Evolutionary conservation across 2,888 invertebrate genomes (phyloP), one percentile per base, ranked within the genome.

Genomic region (Brachycybe producta): DNA sequence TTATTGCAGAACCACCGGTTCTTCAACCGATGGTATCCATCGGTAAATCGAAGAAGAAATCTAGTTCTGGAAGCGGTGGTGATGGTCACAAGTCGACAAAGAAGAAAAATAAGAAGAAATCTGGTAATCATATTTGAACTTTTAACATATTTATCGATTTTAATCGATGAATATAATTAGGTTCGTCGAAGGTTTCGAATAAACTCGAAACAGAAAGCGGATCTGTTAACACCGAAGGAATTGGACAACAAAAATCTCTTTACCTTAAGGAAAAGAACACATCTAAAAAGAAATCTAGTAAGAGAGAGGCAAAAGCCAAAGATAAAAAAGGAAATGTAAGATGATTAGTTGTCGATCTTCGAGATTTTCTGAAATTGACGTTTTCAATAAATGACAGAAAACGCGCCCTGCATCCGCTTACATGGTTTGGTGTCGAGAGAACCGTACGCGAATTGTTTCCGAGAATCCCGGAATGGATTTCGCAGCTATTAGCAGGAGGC

Each of bases 391-490:
- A 46, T 3, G 51, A 2, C 62, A 73, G 72, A 82, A 81, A 68
- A 76, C 80, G 0, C 74, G 84, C 45, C 81, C 66, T 24, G 53
- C 82, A 55, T 88, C 90, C 0, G 90, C 90, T 0, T 91, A 90
- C 67, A 87, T 86, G 79, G 71, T 90, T 63, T 91, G 88, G 87
- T 84, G 88, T 0, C 82, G 84, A 57, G 84, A 85, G 60, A 77
- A 82, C 17, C 75, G 88, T 35, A 79, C 81, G 54, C 80, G 80
- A 57, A 71, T 85, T 51, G 70, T 82, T 27, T 73, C 77, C 45
- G 76, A 79, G 55, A 77, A 79, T 63, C 83, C 84, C 0, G 78
- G 79, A 51, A 30, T 57, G 57, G 78, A 88, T 70, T 86, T 87
- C 69, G 78, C 83, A 0, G 77, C 80, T 49, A 80, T 86, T 54